phyloP scores from a whole-genome alignment of 2,888 invertebrate species.

The Diarsia dahlii region DNA sequence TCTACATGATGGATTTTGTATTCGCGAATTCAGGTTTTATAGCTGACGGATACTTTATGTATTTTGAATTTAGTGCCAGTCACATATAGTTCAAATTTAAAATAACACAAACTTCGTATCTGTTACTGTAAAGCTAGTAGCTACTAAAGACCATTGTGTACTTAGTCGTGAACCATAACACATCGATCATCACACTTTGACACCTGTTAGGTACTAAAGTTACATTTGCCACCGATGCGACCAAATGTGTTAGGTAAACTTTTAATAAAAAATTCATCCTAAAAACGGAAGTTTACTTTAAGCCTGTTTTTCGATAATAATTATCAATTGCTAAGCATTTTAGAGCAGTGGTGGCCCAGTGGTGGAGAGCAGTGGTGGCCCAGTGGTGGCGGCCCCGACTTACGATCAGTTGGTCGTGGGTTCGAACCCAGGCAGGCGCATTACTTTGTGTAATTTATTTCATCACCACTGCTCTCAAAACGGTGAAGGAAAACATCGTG shows the following conservation, averaged over 20 bases:
- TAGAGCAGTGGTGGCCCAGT: too few species aligned
- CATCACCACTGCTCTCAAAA: too few species aligned
- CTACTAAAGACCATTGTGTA: constrained; percentile 21
- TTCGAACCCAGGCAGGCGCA: too few species aligned
- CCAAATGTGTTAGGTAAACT: constrained; percentile 38
- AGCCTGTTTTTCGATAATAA: background rate
- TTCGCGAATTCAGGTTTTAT: background rate
- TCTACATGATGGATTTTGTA: background rate
- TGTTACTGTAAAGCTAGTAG: background rate
- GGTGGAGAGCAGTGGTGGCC: too few species aligned
- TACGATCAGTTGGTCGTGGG: too few species aligned
- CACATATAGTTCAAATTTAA: background rate
- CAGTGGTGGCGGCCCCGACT: too few species aligned
- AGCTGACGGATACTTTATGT: background rate
- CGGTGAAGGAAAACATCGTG: too few species aligned
- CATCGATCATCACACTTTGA: constrained; percentile 28
- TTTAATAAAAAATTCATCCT: background rate
- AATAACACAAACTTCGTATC: background rate
- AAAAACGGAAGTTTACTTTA: background rate
- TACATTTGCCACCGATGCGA: constrained; percentile 23
- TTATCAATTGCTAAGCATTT: background rate
- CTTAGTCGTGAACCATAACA: background rate
- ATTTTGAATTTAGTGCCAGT: constrained; percentile 16
- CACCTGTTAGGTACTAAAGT: constrained; percentile 32
- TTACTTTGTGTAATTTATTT: too few species aligned